Evolutionary conservation across 2,888 invertebrate species (phyloP).

Genomic region (Zelleria hepariella): DNA sequence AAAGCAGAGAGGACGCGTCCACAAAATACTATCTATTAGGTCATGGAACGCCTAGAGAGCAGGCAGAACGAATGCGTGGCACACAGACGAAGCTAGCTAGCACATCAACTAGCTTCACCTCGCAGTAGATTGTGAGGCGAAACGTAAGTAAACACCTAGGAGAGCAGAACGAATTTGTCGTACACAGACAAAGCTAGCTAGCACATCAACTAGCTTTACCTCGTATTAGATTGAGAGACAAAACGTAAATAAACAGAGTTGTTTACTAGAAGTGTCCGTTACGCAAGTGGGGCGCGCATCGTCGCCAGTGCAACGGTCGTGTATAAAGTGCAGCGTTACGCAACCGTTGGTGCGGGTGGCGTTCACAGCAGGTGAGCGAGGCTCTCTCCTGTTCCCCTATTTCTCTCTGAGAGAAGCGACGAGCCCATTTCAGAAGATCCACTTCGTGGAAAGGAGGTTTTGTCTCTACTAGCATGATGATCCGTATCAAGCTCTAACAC

Average conservation of each 20-base stretch:
- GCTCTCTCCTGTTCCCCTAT: too few relatives aligned
- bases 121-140: neutral
- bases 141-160: constrained; percentile 7
- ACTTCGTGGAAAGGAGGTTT: too few relatives aligned
- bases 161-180: neutral
- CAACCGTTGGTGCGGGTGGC: neutral
- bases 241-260: constrained; percentile 13
- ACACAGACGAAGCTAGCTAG: neutral
- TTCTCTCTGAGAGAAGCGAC: too few relatives aligned
- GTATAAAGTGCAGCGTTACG: constrained; percentile 2
- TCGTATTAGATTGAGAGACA: neutral
- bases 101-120: neutral
- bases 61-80: neutral
- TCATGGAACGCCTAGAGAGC: neutral
- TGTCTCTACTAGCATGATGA: too few relatives aligned
- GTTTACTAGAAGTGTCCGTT: constrained; percentile 24
- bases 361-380: neutral
- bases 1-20: too few relatives aligned
- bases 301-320: constrained; percentile 19
- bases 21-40: too few relatives aligned
- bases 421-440: too few relatives aligned
- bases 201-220: neutral
- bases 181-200: neutral
- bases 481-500: too few relatives aligned
- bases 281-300: constrained; percentile 25